Evolutionary conservation across 2,113 vertebrate species (phyloP), one percentile per base, ranked within the genome.

Genomic region (Psammodynastes pulverulentus): DNA sequence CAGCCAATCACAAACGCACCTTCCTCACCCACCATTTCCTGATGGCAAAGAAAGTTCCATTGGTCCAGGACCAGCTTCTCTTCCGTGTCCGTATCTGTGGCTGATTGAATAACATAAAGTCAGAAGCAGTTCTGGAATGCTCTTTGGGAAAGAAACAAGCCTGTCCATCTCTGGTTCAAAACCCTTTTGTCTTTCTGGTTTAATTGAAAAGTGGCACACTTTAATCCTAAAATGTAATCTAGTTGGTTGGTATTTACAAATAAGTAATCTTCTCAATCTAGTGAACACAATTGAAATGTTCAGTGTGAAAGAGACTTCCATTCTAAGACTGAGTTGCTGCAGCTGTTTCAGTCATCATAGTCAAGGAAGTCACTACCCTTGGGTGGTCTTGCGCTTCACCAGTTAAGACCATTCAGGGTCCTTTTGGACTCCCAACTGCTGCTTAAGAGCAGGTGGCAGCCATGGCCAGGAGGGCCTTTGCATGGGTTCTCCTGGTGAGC

Each of bases 21-120:
- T 92, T 98, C 98, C n/a, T 98, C 98, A 24, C 97, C 97, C 46
- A 98, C 98, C 95, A 98, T 97, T 91, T 98, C 98, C 96, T 98
- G 96, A 92, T 98, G 94, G 93, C 97, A 94, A 91, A 99, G 94
- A 95, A 98, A 96, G 88, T 96, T 97, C 98, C 98, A 98, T 93
- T 98, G 97, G 89, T 98, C 98, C 4, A 58, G 87, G 9, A 98
- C 91, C 84, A 98, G 96, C 72, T 56, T 95, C 93, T 49, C 96
- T 49, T 98, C 97, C 0, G 92, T 93, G 72, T 98, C 97, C 0
- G 90, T 97, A 84, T 93, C 92, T 34, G 96, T 88, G 7, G 95
- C 99, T 99, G 54, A 21, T 34, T 7, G n/a, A 48, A 24, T 39
- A 43, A 88, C 43, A 58, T 1, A 10, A 26, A 84, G 17, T 26